phyloP scores from a whole-genome alignment of 1,140 invertebrate genomes.

The Caenorhabditis inopinata region DNA sequence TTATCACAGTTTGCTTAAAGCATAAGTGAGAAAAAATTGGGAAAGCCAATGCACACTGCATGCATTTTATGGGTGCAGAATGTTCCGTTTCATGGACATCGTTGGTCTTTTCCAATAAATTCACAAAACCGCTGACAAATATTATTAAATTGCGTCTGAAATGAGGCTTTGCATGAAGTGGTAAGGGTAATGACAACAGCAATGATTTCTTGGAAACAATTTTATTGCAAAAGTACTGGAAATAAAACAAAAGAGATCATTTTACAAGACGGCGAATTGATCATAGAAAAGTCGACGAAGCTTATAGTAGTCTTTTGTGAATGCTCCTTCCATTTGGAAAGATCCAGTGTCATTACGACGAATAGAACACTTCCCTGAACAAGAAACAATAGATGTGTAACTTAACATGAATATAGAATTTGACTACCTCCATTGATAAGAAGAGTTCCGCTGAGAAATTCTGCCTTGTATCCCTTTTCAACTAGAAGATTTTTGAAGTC shows the following conservation, averaged over 20 bases:
- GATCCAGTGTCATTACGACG: slow-evolving; percentile 84
- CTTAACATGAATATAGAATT: neutral
- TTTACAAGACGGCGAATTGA: slow-evolving; percentile 93
- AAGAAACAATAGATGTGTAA: neutral
- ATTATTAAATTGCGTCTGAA: neutral
- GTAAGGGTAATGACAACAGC: neutral
- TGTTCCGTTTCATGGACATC: slow-evolving; percentile 3
- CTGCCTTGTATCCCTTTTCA: slow-evolving; percentile 81
- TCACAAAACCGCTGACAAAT: neutral
- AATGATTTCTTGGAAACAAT: neutral
- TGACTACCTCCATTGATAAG: slow-evolving; percentile 79
- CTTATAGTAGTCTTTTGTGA: slow-evolving; percentile 92
- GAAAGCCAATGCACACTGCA: no score
- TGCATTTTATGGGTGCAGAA: neutral
- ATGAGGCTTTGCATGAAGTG: neutral
- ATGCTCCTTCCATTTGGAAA: slow-evolving; percentile 86
- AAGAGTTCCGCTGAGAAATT: slow-evolving; percentile 88
- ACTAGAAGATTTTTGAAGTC: slow-evolving; percentile 94
- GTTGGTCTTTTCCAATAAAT: neutral
- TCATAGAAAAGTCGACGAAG: slow-evolving; percentile 88
- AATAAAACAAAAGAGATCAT: neutral
- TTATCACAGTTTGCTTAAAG: no score
- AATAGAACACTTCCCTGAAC: slow-evolving; percentile 76
- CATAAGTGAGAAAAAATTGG: no score
- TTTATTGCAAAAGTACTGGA: neutral